Conservation (phyloP, 2,113 vertebrate species). For the Piprites chloris region DNA sequence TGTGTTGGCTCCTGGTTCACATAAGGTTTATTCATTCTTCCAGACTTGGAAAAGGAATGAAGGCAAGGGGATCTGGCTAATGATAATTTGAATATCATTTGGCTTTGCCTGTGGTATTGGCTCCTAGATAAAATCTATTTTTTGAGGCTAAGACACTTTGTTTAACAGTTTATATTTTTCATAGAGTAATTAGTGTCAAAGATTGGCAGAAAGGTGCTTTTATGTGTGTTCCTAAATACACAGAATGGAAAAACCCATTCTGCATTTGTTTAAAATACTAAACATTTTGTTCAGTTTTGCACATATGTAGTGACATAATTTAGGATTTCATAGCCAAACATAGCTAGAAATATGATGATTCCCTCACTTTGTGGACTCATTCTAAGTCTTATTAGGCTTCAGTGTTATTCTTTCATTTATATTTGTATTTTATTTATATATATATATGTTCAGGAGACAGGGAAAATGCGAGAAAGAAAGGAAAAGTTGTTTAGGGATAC, state of each 20-base stretch:
- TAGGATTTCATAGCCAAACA: not conserved
- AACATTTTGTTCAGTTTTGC: not conserved
- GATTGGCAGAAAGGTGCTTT: not conserved
- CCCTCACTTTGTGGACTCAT: not conserved
- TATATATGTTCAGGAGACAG: not conserved
- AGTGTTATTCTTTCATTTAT: not conserved
- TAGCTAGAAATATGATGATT: not conserved
- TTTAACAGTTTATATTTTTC: not conserved
- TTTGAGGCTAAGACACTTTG: not conserved
- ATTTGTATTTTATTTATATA: not conserved
- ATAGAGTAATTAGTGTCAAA: not conserved
- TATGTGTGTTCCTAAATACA: not conserved
- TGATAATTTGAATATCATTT: not conserved
- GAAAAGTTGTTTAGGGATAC: not conserved
- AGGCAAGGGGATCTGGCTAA: not conserved
- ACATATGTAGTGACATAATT: not conserved
- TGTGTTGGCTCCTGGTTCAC: not conserved
- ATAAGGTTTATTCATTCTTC: not conserved
- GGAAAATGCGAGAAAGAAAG: not conserved
- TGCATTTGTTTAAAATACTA: not conserved
- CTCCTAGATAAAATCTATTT: not conserved
- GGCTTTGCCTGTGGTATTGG: not conserved
- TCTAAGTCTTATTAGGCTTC: not conserved
- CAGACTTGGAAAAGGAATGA: not conserved
- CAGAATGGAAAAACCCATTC: not conserved